phyloP scores from a whole-genome alignment of 2,113 vertebrate species.

The Sardina pilchardus region DNA sequence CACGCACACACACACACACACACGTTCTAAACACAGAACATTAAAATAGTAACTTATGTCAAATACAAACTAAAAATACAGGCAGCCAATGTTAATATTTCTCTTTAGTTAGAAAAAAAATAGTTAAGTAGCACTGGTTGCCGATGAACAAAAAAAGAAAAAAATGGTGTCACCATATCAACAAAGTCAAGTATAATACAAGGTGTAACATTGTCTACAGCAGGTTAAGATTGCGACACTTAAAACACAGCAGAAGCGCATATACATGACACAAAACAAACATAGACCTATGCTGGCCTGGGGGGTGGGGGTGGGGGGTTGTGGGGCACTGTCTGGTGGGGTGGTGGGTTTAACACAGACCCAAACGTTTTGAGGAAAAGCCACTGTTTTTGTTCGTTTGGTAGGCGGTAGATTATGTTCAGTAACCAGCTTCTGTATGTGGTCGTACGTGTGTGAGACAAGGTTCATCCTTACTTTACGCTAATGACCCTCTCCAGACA shows the following conservation, averaged over 20 bases:
- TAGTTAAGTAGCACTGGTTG: conserved; percentile 8
- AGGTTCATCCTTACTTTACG: conserved; percentile 15
- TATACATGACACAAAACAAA: conserved; percentile 43
- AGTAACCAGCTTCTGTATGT: not conserved
- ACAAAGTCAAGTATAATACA: conserved; percentile 62
- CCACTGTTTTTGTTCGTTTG: conserved; percentile 51
- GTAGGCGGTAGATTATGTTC: conserved; percentile 41
- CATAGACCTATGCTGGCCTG: not conserved
- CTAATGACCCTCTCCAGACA: not conserved
- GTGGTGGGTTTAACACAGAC: not conserved
- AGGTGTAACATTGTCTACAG: conserved; percentile 63
- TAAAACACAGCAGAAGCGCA: conserved; percentile 57
- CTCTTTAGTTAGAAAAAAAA: conserved; percentile 49
- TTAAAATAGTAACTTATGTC: not conserved
- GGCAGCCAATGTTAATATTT: conserved; percentile 42
- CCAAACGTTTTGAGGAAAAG: not conserved
- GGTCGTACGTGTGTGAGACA: not conserved
- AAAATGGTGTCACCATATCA: not conserved
- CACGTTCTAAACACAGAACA: not conserved
- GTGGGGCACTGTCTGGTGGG: not conserved
- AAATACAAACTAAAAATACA: conserved; percentile 43
- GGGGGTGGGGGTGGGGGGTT: not conserved
- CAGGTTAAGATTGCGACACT: conserved; percentile 65
- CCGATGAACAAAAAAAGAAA: not conserved
- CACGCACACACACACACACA: too few species aligned